Conservation (phyloP, 2,888 invertebrate genomes). For the Plebejus argus region DNA sequence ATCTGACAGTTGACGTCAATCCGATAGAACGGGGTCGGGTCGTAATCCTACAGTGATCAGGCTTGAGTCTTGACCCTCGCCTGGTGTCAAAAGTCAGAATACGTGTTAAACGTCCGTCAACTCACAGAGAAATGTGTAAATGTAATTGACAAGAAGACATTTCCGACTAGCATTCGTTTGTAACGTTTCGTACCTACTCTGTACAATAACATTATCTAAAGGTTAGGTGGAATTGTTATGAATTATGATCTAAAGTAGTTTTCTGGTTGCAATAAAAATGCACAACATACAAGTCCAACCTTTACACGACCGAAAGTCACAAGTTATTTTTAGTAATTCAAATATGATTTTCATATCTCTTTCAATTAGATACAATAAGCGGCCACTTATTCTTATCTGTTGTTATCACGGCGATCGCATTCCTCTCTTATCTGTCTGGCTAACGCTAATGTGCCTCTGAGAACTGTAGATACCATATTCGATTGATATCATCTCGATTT, state of each 20-base stretch:
- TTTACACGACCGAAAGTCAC: constrained; percentile 1
- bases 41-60: constrained; percentile 41
- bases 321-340: constrained; percentile 36
- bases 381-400: constrained; percentile 65
- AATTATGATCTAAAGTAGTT: not conserved
- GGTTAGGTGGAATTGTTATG: not conserved
- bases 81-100: constrained; percentile 38
- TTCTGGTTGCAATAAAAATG: not conserved
- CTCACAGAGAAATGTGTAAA: constrained; percentile 14
- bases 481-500: constrained; percentile 61
- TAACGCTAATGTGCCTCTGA: constrained; percentile 70
- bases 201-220: not conserved
- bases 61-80: not conserved
- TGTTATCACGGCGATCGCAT: constrained; percentile 66
- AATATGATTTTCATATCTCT: constrained; percentile 46
- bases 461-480: constrained; percentile 62
- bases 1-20: constrained; percentile 76
- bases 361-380: constrained; percentile 67
- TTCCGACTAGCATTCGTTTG: not conserved
- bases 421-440: constrained; percentile 65
- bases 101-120: constrained; percentile 28
- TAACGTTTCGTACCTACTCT: not conserved
- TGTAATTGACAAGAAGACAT: constrained; percentile 21
- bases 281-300: constrained; percentile 5
- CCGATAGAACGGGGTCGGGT: constrained; percentile 51